These are phyloP conservation scores for Pomatostomus ruficeps DNA, from an alignment of 2,113 vertebrate species.

Conservation along the genomic window DNA sequence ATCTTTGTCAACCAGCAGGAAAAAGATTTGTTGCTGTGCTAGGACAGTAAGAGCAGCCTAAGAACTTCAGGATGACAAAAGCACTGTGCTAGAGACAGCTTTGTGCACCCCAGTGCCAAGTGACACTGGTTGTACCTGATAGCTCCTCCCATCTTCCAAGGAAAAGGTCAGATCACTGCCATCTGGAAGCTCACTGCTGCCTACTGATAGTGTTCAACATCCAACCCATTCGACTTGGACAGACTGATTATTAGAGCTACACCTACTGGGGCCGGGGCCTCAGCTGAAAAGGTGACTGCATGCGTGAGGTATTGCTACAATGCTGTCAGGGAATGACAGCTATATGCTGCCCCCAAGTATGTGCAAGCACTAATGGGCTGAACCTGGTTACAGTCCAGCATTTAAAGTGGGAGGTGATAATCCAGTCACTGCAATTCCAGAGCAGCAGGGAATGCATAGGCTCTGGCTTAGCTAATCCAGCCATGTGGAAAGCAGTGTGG, in stretches of 20 bases:
- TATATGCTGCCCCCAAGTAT: background rate
- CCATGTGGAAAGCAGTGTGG: background rate
- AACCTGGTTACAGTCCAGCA: background rate
- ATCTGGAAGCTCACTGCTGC: background rate
- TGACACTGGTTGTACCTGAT: background rate
- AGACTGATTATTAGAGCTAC: background rate
- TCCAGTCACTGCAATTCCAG: background rate
- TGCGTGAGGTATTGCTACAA: background rate
- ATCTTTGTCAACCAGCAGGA: background rate
- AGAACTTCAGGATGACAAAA: background rate
- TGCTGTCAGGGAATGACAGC: background rate
- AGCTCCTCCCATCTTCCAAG: background rate
- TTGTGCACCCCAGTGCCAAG: background rate
- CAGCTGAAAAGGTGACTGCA: background rate
- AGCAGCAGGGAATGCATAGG: background rate
- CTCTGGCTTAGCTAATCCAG: background rate
- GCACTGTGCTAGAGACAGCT: background rate
- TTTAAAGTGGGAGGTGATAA: constrained; percentile 1
- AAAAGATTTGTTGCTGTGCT: background rate
- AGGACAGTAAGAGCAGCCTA: background rate
- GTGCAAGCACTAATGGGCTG: background rate
- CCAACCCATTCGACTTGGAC: background rate
- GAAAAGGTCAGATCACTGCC: background rate
- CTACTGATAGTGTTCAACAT: background rate
- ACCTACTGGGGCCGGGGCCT: background rate